phyloP scores from a whole-genome alignment of 2,888 invertebrate genomes.

The Enoplolaimus lenunculus region DNA sequence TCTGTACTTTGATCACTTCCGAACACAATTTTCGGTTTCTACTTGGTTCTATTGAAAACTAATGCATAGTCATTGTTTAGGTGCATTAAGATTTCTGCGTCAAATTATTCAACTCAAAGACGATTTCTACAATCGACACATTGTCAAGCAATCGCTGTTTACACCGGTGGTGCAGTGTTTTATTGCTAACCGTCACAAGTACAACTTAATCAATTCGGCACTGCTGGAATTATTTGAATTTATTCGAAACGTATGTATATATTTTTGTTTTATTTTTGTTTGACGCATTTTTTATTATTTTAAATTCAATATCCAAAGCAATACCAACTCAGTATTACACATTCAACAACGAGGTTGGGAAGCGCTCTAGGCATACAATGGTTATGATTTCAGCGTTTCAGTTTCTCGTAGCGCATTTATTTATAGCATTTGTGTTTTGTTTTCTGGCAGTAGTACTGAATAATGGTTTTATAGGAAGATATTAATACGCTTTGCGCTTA shows the following conservation, averaged over 20 bases:
- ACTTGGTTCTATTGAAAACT: no score
- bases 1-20: no score
- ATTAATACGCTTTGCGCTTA: slow-evolving; percentile 53
- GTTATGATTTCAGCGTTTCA: no score
- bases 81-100: slow-evolving; percentile 88
- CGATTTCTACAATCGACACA: slow-evolving; percentile 92
- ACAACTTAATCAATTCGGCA: slow-evolving; percentile 95
- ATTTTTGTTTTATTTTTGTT: slow-evolving; percentile 19
- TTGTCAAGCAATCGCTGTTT: slow-evolving; percentile 81
- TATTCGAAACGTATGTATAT: slow-evolving; percentile 48
- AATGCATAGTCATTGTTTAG: no score
- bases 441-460: no score
- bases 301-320: no score
- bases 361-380: no score
- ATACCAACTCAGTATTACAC: no score
- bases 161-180: slow-evolving; percentile 91
- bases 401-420: no score
- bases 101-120: slow-evolving; percentile 93
- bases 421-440: no score
- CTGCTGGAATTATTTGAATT: slow-evolving; percentile 98
- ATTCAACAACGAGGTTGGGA: no score
- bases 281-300: not conserved
- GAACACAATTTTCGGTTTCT: no score
- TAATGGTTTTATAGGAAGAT: slow-evolving; percentile 46
- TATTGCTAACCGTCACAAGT: slow-evolving; percentile 85